Percentiles rank a stretch among this genome's conserved stretches.
These are phyloP conservation scores for Balaeniceps rex DNA, from an alignment of 2,113 vertebrate species.

Conservation along the genomic window DNA sequence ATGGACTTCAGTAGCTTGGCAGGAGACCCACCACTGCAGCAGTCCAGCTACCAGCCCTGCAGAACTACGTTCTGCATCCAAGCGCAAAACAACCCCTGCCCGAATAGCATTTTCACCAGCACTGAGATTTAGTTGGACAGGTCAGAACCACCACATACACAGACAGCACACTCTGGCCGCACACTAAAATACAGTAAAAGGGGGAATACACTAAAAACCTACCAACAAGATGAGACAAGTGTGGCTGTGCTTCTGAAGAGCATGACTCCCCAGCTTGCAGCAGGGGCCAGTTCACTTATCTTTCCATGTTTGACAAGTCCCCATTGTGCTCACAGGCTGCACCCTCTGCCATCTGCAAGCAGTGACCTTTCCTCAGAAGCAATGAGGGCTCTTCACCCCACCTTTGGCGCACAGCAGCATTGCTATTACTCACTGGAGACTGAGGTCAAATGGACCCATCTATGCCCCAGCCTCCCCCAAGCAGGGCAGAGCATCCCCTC, in stretches of 20 bases:
- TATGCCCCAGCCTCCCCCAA: neutral
- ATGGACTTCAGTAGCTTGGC: neutral
- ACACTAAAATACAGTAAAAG: too few species aligned
- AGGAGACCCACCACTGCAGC: neutral
- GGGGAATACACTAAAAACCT: neutral
- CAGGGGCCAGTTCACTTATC: neutral
- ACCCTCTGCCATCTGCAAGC: neutral
- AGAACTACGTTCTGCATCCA: rapidly evolving
- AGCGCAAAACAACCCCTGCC: neutral
- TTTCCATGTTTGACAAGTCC: neutral
- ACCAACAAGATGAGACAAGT: neutral
- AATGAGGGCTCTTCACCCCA: neutral
- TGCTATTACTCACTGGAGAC: neutral
- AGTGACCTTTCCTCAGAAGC: neutral
- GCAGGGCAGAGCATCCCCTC: neutral
- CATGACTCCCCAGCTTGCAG: rapidly evolving
- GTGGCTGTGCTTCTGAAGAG: neutral
- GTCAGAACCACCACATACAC: neutral
- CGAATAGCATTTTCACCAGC: neutral
- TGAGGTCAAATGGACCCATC: neutral
- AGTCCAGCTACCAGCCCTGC: neutral
- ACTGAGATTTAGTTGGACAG: neutral
- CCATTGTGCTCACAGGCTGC: neutral
- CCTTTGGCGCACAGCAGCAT: neutral
- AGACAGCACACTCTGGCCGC: neutral